A percentile compares a stretch with the other conserved stretches of the same genome.
Conservation (phyloP, 2,113 vertebrate species). For the Oryzias celebensis region DNA sequence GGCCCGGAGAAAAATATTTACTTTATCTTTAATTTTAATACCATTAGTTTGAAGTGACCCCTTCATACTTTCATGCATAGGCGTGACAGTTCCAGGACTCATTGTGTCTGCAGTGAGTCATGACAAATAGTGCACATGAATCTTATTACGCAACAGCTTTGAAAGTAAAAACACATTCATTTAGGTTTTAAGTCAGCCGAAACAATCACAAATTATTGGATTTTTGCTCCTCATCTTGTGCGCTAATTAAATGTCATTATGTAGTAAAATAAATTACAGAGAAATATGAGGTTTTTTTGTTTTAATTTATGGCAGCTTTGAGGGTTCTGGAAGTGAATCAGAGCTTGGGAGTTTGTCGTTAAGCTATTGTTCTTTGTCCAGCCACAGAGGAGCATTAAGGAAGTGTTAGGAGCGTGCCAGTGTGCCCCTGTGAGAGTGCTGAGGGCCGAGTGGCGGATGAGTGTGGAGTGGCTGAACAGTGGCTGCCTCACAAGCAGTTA, state of each 20-base stretch:
- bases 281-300: slow-evolving; percentile 17
- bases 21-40: not conserved
- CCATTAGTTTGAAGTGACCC: not conserved
- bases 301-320: slow-evolving; percentile 27
- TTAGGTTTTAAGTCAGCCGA: slow-evolving; percentile 13
- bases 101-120: slow-evolving; percentile 44
- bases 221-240: not conserved
- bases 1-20: not conserved
- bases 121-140: slow-evolving; percentile 18
- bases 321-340: slow-evolving; percentile 53
- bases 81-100: slow-evolving; percentile 26
- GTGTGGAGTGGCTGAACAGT: slow-evolving; percentile 70
- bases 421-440: slow-evolving; percentile 67
- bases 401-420: slow-evolving; percentile 75
- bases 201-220: slow-evolving; percentile 7
- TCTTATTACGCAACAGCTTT: slow-evolving; percentile 9
- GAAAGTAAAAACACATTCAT: slow-evolving; percentile 18
- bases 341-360: slow-evolving; percentile 46
- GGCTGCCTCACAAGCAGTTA: slow-evolving; percentile 67
- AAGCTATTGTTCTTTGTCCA: slow-evolving; percentile 73
- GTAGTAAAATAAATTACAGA: slow-evolving; percentile 4
- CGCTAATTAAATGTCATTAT: slow-evolving; percentile 9
- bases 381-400: slow-evolving; percentile 73
- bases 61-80: slow-evolving; percentile 5
- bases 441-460: slow-evolving; percentile 61